Evolutionary conservation across 2,113 vertebrate species (phyloP), one percentile per base, ranked within the genome.

Genomic region (Vanacampus margaritifer): DNA sequence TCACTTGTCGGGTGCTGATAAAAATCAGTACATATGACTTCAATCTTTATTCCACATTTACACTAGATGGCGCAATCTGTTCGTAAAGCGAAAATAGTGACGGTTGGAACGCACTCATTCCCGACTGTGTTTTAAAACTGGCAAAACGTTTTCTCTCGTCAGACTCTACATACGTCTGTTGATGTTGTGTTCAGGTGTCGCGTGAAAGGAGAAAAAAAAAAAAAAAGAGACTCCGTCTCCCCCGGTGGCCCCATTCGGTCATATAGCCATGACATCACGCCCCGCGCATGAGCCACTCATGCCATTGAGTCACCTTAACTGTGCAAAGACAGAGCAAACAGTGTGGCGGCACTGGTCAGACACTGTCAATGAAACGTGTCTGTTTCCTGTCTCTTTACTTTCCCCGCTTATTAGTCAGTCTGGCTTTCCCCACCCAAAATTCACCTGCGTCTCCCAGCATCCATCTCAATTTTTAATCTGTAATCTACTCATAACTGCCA

Each of bases 41-140:
- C 0, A 8, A 2, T 64, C 67, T 3, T 60, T 24, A 16, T 46
- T 32, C n/a, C 14, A 9, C 4, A 32, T 3, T 19, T 11, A 24
- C 86, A 78, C 74, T 57, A 89, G 87, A 80, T 84, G 86, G 80
- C 75, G 79, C 73, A 73, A 62, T 6, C 17, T 65, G 45, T 68
- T 65, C 57, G 72, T 21, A 19, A 43, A 41, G 48, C 24, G 19
- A 3, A 37, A 63, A 37, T 39, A 19, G 8, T 60, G 35, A 41
- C 67, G 45, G 3, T 45, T 26, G 28, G 28, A 35, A 50, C 12
- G n/a, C 41, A 26, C 61, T 17, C 61, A 11, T 73, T 60, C 39
- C 17, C 66, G 65, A 1, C 50, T 80, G 48, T 76, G 66, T 39
- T 54, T 56, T 50, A n/a, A 50, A 24, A 50, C 51, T 19, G 64